Evolutionary conservation across 2,113 vertebrate genomes (phyloP).

Genomic region (Melierax canorus): DNA sequence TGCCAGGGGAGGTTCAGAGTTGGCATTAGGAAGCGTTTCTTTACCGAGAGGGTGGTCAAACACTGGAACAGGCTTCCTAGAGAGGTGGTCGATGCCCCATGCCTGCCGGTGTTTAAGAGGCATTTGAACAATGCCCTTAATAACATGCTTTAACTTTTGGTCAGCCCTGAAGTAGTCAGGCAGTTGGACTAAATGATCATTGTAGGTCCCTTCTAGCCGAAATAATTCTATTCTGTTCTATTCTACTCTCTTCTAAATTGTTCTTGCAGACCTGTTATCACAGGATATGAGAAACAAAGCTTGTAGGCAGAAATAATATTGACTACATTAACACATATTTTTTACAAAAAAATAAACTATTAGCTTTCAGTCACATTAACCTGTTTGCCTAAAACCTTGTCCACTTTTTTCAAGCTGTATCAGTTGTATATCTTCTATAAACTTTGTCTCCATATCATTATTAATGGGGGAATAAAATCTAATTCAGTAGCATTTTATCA

Average conservation of each 20-base stretch:
- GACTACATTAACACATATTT: neutral
- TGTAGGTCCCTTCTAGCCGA: neutral
- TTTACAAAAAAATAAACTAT: neutral
- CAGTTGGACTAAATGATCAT: neutral
- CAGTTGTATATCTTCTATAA: neutral
- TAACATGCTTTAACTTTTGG: neutral
- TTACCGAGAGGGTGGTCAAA: neutral
- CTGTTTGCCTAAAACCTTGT: neutral
- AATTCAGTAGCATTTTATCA: neutral
- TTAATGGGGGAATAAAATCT: neutral
- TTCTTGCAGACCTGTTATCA: neutral
- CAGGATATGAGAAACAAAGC: neutral
- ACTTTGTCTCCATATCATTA: neutral
- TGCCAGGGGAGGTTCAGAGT: neutral
- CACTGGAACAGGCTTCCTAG: neutral
- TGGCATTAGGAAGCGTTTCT: neutral
- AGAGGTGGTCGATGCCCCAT: neutral
- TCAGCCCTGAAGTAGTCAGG: neutral
- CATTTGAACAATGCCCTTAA: neutral
- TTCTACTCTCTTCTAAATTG: neutral
- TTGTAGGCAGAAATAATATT: neutral
- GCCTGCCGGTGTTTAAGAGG: neutral
- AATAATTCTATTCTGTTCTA: neutral
- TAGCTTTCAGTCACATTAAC: neutral
- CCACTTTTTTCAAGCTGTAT: neutral